Evolutionary conservation across 2,888 invertebrate genomes (phyloP), one percentile per base, ranked within the genome.

Genomic region (Chrysina gloriosa): DNA sequence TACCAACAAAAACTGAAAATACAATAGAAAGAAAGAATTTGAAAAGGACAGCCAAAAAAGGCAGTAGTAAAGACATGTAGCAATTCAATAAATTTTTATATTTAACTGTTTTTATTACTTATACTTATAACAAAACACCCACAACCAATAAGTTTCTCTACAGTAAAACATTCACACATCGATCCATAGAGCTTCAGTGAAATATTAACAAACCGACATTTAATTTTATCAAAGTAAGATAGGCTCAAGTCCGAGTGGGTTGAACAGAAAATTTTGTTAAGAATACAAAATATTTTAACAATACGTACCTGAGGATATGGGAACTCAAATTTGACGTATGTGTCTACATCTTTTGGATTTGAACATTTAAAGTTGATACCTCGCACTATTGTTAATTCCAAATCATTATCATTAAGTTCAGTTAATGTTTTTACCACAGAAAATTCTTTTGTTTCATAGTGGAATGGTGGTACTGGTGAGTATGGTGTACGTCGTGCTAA

Each of bases 381-480:
- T 75, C 95, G 89, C 0, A 96, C 87, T 70, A 97, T 89, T 19
- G 88, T 89, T 73, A 98, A 84, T 85, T 97, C 96, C 75, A 97
- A 84, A 78, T 97, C 96, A 83, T 92, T 93, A 81, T 96, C 97
- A 45, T 90, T 92, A 71, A 98, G 86, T 79, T 98, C 97, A n/a
- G 96, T 94, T 81, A 94, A 95, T 84, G 95, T 95, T 87, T 95
- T 94, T 52, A 98, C 94, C 74, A 97, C 91, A 1, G 96, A 90
- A 82, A 97, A 97, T 75, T 89, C 92, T 77, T 92, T 91, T 11
- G 88, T 90, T 84, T 98, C 97, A 81, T 97, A 98, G 82, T 96
- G 97, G 83, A 97, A 98, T 79, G 92, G 92, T 0, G 97, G 97
- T 5, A 92, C 88, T 27, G 85, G 84, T 1, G 78, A 85, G 79